These are phyloP conservation scores for Neolamprologus variostigma DNA, from an alignment of 2,113 vertebrate species.

Conservation along the genomic window DNA sequence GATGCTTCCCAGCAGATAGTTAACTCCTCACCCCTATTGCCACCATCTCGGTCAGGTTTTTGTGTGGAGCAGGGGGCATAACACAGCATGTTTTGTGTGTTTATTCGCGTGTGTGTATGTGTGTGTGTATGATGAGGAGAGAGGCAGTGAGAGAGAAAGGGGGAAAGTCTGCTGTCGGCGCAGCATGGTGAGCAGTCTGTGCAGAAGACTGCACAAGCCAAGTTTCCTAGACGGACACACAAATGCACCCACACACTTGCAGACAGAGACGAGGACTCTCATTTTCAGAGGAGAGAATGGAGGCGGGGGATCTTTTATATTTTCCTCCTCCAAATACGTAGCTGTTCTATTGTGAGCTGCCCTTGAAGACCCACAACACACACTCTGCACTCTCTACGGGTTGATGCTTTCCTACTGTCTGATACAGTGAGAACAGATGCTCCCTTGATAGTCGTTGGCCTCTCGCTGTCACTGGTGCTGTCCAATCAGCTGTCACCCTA, in stretches of 20 bases:
- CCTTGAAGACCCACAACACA: slow-evolving; percentile 47
- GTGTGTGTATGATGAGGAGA: background rate
- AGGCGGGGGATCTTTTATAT: slow-evolving; percentile 57
- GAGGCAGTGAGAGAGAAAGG: background rate
- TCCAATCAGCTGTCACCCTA: slow-evolving; percentile 88
- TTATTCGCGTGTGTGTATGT: background rate
- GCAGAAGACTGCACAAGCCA: slow-evolving; percentile 51
- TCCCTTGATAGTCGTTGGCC: slow-evolving; percentile 72
- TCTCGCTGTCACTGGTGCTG: slow-evolving; percentile 81
- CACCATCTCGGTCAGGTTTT: slow-evolving; percentile 48
- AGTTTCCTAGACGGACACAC: slow-evolving; percentile 60
- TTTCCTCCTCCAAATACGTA: slow-evolving; percentile 47
- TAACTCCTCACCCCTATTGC: slow-evolving; percentile 64
- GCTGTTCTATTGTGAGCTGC: slow-evolving; percentile 63
- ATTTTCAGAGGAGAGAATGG: slow-evolving; percentile 50
- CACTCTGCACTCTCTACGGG: slow-evolving; percentile 10
- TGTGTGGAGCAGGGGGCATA: slow-evolving; percentile 32
- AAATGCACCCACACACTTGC: slow-evolving; percentile 46
- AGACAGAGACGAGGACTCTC: slow-evolving; percentile 42
- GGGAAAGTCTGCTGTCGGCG: slow-evolving; percentile 40
- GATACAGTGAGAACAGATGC: slow-evolving; percentile 65
- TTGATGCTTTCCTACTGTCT: slow-evolving; percentile 45
- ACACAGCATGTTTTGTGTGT: background rate
- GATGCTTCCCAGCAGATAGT: slow-evolving; percentile 50
- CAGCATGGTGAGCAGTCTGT: slow-evolving; percentile 63